Base-by-base conservation (phyloP, 2,797 vertebrate genomes). In the Peromyscus attwateri region DNA sequence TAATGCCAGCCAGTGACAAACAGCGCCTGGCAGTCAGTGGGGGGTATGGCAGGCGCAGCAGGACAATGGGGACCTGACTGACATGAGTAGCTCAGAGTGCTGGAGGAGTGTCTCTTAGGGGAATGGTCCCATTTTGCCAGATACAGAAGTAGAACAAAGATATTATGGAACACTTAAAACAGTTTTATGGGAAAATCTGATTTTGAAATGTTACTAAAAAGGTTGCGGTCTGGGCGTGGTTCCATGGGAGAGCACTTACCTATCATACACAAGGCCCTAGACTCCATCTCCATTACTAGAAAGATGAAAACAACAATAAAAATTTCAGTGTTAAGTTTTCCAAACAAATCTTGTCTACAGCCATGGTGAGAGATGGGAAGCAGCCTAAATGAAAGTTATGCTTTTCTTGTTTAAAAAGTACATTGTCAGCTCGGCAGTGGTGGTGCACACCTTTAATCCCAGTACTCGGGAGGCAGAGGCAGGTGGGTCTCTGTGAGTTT, bases 171-270 rank as follows among this genome's bases (percentile, higher is more conserved):
- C 40, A 71, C 79, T 88, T 83, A 57, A 66, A 37, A 55, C 76
- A 85, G 80, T 29, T 29, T 80, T 81, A 43, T 21, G 0, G n/a
- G 34, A 88, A 94, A 96, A 52, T 68, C 64, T 57, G 70, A 91
- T 34, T 80, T 90, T 87, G 23, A 1, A 37, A 87, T 60, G 34
- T 55, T 71, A 29, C 9, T 27, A 62, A 19, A 76, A 91, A 79
- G 40, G 14, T n/a, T n/a, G 57, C 29, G 57, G 88, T 34, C 40
- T 79, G 88, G 73, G 60, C n/a, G 57, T 52, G 40, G 43, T 25
- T 66, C 73, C 43, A 25, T 3, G 57, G 37, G 13, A 25, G 55
- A 46, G 57, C 73, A 49, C 25, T 77, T n/a, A n/a, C 37, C 40
- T 10, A 66, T 57, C 73, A 66, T 5, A 25, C 31, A 49, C 12